phyloP scores from a whole-genome alignment of 2,888 invertebrate genomes.

The Chloroclysta siterata region DNA sequence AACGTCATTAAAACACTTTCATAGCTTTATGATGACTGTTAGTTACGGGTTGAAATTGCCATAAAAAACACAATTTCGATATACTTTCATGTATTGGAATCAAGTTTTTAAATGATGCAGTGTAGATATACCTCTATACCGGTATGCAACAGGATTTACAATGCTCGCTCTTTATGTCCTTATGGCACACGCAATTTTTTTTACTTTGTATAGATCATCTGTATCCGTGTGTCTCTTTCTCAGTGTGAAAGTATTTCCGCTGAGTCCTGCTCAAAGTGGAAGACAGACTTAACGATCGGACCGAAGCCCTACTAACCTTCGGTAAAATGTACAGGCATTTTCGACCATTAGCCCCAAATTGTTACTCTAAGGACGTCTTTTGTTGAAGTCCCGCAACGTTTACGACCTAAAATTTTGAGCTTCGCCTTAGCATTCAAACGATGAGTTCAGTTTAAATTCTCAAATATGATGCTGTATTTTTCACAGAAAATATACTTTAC shows the following conservation, averaged over 20 bases:
- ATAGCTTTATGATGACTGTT: no score
- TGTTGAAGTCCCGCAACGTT: conserved; percentile 40
- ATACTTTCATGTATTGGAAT: no score
- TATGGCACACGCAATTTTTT: no score
- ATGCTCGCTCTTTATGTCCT: no score
- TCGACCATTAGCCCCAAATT: conserved; percentile 48
- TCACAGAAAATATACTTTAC: conserved; percentile 3
- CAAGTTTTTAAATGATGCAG: no score
- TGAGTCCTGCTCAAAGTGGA: conserved; percentile 5
- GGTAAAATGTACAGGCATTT: conserved; percentile 49
- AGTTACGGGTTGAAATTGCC: no score
- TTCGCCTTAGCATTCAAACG: conserved; percentile 27
- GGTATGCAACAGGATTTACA: no score
- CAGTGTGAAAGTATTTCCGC: conserved; percentile 3
- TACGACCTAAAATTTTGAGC: conserved; percentile 38
- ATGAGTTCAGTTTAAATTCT: conserved; percentile 12
- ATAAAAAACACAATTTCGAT: no score
- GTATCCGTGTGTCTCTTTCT: background rate
- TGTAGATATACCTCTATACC: no score
- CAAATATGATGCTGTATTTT: conserved; percentile 8
- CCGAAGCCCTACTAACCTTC: conserved; percentile 35
- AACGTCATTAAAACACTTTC: no score
- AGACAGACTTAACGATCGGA: conserved; percentile 10
- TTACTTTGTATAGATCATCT: no score
- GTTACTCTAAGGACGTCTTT: conserved; percentile 46